Conservation (phyloP, 35 echinoderm and acorn worm species). For the Lytechinus variegatus region DNA sequence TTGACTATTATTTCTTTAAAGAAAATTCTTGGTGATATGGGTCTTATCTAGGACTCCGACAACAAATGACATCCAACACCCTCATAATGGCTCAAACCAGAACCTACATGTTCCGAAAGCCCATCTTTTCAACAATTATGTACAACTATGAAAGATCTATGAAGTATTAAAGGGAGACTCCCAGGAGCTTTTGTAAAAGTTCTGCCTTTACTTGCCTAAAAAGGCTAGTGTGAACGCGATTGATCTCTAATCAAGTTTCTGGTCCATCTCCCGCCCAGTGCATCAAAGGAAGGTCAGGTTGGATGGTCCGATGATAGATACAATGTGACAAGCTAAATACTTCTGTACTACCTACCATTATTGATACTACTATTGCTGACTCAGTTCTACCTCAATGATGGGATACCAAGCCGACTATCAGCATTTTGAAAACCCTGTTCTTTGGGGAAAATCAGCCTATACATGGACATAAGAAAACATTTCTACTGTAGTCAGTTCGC, state of each 20-base stretch:
- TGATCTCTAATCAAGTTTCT: background rate
- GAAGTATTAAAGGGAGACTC: too few relatives aligned
- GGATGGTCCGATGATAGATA: background rate
- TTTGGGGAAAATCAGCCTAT: background rate
- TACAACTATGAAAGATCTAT: too few relatives aligned
- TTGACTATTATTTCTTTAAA: too few relatives aligned
- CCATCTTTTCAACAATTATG: too few relatives aligned
- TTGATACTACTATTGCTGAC: background rate
- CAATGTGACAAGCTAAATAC: conserved; percentile 18
- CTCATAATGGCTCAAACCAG: too few relatives aligned
- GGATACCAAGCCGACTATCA: background rate
- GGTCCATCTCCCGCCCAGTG: background rate
- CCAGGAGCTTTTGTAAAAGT: too few relatives aligned
- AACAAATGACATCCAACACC: too few relatives aligned
- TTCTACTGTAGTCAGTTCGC: too few relatives aligned
- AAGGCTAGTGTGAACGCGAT: background rate
- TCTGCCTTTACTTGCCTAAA: too few relatives aligned
- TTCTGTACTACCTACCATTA: background rate
- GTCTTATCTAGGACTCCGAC: too few relatives aligned
- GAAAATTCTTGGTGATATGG: too few relatives aligned
- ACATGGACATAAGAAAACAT: background rate
- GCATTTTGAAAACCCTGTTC: background rate
- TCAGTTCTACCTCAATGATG: background rate
- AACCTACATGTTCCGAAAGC: too few relatives aligned
- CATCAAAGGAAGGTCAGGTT: background rate